Evolutionary conservation across 92 coral and sea anemone species (phyloP).

Genomic region (Epizoanthus fatuus): DNA sequence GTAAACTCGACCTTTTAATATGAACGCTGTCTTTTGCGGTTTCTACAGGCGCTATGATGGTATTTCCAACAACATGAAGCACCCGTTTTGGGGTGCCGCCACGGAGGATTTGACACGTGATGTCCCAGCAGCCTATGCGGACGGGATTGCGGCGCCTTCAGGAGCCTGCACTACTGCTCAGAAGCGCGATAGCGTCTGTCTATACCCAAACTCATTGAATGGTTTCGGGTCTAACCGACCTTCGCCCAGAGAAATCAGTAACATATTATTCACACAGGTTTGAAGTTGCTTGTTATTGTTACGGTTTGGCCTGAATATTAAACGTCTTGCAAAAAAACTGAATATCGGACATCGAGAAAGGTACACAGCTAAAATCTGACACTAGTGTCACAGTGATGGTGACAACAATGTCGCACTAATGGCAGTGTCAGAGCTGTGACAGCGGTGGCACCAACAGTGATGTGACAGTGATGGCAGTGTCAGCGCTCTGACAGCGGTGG

Average conservation of each 20-base stretch:
- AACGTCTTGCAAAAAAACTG: no score
- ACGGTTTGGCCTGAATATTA: not conserved
- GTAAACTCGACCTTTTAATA: no score
- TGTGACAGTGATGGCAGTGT: no score
- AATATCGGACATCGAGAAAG: no score
- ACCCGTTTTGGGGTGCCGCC: slow-evolving; percentile 89
- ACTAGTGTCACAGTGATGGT: no score
- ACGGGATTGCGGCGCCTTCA: slow-evolving; percentile 85
- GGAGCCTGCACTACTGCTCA: slow-evolving; percentile 79
- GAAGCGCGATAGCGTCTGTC: slow-evolving; percentile 61
- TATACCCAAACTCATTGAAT: slow-evolving; percentile 69
- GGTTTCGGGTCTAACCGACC: slow-evolving; percentile 93
- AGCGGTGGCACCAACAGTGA: no score
- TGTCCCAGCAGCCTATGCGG: slow-evolving; percentile 82
- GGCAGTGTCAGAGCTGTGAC: no score
- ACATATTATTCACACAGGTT: slow-evolving; percentile 89
- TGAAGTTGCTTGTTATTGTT: not conserved
- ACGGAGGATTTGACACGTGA: slow-evolving; percentile 84
- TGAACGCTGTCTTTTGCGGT: not conserved
- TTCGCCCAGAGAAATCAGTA: slow-evolving; percentile 89
- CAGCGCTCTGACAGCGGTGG: no score
- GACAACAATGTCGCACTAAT: no score
- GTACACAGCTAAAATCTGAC: no score
- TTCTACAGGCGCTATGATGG: slow-evolving; percentile 89
- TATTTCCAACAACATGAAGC: slow-evolving; percentile 80